These are phyloP conservation scores for Ascidia mentula DNA, from an alignment of 23 tunicate species.

Conservation along the genomic window DNA sequence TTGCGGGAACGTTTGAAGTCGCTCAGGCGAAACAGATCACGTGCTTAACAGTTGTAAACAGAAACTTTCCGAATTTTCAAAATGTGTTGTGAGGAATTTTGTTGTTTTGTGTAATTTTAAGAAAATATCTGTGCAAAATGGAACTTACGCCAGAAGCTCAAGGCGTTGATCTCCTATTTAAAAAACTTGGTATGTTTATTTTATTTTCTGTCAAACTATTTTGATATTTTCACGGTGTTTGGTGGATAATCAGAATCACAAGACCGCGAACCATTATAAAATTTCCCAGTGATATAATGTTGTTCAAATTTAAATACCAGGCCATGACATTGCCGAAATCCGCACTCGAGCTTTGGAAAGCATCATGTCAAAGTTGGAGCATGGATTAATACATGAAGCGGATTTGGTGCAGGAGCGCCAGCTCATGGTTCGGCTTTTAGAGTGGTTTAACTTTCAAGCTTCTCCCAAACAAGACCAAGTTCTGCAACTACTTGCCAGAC, in stretches of 20 bases:
- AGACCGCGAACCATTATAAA: too few relatives aligned
- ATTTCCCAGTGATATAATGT: background rate
- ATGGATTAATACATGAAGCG: conserved; percentile 82
- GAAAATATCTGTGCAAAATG: too few relatives aligned
- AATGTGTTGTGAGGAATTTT: background rate
- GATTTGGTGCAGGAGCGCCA: conserved; percentile 84
- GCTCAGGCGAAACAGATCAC: conserved; percentile 28
- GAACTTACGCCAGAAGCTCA: conserved; percentile 48
- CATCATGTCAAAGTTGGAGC: conserved; percentile 78
- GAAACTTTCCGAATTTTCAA: background rate
- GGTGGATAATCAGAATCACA: background rate
- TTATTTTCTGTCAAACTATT: background rate
- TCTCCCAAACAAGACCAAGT: conserved; percentile 65
- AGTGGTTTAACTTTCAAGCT: conserved; percentile 89
- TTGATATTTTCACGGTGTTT: too few relatives aligned
- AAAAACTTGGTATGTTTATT: conserved; percentile 63
- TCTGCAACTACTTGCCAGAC: conserved; percentile 48
- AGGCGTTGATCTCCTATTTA: conserved; percentile 64
- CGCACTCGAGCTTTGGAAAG: conserved; percentile 73
- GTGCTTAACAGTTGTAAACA: conserved; percentile 40
- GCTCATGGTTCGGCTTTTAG: conserved; percentile 63
- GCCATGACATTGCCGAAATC: conserved; percentile 73
- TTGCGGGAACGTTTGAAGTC: conserved; percentile 28
- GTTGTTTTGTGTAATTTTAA: too few relatives aligned
- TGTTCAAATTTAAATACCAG: conserved; percentile 20